Evolutionary conservation across 1,140 invertebrate genomes (phyloP), one percentile per base, ranked within the genome.

Genomic region (Muscidifurax raptorellus): DNA sequence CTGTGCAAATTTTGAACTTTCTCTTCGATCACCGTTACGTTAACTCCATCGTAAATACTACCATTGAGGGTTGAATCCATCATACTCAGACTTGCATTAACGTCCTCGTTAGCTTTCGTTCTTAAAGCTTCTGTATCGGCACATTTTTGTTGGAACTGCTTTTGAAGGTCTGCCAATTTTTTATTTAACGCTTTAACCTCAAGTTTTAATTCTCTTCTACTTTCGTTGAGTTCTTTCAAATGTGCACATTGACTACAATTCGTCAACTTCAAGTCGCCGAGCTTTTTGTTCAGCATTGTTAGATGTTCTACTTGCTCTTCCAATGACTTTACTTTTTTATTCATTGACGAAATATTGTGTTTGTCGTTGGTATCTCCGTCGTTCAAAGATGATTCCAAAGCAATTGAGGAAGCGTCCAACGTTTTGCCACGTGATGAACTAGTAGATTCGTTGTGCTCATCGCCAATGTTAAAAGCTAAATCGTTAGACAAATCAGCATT

Each of bases 231-330:
- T 59, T 90, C 89, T 12, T 86, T 87, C 6, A 90, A 36, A 36
- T 91, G 87, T 0, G 22, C 25, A 9, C 91, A 92, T 12, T 90
- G 83, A 59, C 28, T 86, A 32, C 91, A 91, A 9, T 86, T 78
- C 9, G 77, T 86, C 10, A 89, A 75, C 80, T 90, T 91, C 13
- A 90, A 32, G 4, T 90, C 88, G 2, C 83, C 86, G 4, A 91
- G 82, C 30, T 89, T 91, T 30, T 85, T 86, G 32, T 91, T 91
- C 1, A 89, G 71, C 22, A 67, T 3, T 9, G 69, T 87, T 9
- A 92, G 64, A 22, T 87, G 52, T 2, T 86, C 71, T 2, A 89
- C 59, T 79, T 89, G 27, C 13, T 87, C 86, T 30, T 89, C 64
- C 15, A 89, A 82, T 15, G 44, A 69, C 75, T 74, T 67, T 4